Evolutionary conservation across 2,113 vertebrate species (phyloP), one percentile per base, ranked within the genome.

Genomic region (Pseudolaguvia tuberculata): DNA sequence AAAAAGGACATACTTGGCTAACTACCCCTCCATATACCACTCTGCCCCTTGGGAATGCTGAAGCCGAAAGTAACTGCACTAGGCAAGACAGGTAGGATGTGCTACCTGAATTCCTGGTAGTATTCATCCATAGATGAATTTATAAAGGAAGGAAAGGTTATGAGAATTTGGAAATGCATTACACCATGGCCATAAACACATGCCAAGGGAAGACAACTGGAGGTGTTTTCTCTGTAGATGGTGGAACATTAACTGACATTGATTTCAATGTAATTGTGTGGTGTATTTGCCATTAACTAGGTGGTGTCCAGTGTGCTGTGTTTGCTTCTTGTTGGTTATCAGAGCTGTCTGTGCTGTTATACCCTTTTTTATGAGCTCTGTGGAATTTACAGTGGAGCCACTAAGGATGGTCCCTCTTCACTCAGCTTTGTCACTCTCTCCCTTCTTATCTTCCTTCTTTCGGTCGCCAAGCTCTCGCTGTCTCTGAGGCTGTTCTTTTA

Each of bases 331-430:
- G 47, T 71, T 61, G 70, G 63, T 21, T 68, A 65, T 73, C 75
- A 47, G 75, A 73, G 51, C 42, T 73, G 56, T 29, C 51, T 47
- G 27, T 42, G 45, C 72, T 67, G 13, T 78, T 70, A 59, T 73
- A 53, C 53, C 20, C 48, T 58, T 39, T 82, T 84, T 86, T 82
- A 83, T 53, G 39, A 69, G 80, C 61, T 18, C 69, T 82, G 57
- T 73, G 81, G 85, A 82, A 85, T 84, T 85, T 84, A 84, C 76
- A 84, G 78, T 84, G 83, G 82, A 84, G 81, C 72, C 83, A 80
- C 80, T 81, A 73, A 81, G 73, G 78, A 79, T 59, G 78, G 56
- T 63, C 68, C 71, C 65, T 42, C 58, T 57, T 56, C 27, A 20
- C 53, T 55, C 14, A 23, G 27, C 75, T 62, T 73, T 75, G 72